Percentiles rank a stretch among this genome's conserved stretches.
Conservation (phyloP, 2,113 vertebrate species). For the Hipposideros armiger region DNA sequence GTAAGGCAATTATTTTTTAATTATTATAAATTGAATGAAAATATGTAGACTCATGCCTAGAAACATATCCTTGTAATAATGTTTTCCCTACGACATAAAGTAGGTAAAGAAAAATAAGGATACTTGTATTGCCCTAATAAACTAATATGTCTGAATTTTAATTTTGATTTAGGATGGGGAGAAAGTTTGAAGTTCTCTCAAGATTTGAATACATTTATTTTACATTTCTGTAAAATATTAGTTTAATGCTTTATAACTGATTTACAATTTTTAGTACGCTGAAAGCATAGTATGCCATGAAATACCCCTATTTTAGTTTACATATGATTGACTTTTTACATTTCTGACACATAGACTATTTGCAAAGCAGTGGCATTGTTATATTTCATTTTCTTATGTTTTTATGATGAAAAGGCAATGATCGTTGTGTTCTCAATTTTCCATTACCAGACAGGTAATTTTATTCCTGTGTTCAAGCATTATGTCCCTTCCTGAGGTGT, state of each 20-base stretch:
- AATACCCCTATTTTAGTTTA: constrained; percentile 75
- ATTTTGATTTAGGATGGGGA: constrained; percentile 17
- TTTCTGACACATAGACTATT: constrained; percentile 64
- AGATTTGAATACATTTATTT: constrained; percentile 62
- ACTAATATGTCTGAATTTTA: constrained; percentile 19
- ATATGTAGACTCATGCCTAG: neutral
- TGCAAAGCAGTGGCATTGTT: constrained; percentile 62
- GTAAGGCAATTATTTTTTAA: constrained; percentile 57
- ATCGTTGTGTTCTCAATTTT: constrained; percentile 77
- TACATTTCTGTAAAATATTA: constrained; percentile 77
- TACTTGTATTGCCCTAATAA: neutral
- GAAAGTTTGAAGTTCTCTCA: constrained; percentile 49
- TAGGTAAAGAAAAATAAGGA: neutral
- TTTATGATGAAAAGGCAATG: constrained; percentile 73
- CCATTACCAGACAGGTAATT: constrained; percentile 77
- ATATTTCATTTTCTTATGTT: constrained; percentile 75
- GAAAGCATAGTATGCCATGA: constrained; percentile 59
- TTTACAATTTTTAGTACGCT: constrained; percentile 48
- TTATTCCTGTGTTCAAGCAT: constrained; percentile 77
- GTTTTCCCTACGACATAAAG: neutral
- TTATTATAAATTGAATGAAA: constrained; percentile 54
- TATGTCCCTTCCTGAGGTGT: constrained; percentile 76
- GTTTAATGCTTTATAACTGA: constrained; percentile 71
- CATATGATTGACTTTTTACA: constrained; percentile 75
- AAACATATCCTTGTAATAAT: constrained; percentile 24